phyloP scores from a whole-genome alignment of 2,113 vertebrate species.

The Gavialis gangeticus region DNA sequence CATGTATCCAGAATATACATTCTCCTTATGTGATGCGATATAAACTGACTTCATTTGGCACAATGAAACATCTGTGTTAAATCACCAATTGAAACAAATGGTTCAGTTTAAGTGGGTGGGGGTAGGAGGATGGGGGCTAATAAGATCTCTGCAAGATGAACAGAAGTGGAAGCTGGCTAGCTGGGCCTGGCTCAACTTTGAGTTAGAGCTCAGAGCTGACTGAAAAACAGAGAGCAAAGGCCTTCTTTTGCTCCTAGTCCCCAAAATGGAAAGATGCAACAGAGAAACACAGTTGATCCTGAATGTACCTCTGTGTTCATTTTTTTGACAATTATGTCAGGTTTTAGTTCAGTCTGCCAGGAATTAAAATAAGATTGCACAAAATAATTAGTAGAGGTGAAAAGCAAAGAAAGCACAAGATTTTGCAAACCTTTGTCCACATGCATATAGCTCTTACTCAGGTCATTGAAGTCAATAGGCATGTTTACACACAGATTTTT shows the following conservation, averaged over 20 bases:
- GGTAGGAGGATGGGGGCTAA: background rate
- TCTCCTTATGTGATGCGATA: background rate
- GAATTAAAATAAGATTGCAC: slow-evolving; percentile 56
- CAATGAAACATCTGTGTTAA: background rate
- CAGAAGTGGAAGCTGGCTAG: background rate
- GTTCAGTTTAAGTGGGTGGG: background rate
- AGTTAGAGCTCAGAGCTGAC: background rate
- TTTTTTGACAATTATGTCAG: slow-evolving; percentile 44
- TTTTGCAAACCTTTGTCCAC: slow-evolving; percentile 43
- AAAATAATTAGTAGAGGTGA: slow-evolving; percentile 24
- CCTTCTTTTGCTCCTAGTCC: background rate
- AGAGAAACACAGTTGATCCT: background rate
- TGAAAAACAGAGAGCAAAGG: background rate
- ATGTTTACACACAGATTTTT: too few relatives aligned
- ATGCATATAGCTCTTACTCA: background rate
- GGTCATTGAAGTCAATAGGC: background rate
- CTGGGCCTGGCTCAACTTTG: slow-evolving; percentile 17
- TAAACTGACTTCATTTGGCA: background rate
- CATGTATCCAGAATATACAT: background rate
- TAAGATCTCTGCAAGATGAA: background rate
- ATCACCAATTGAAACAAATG: slow-evolving; percentile 9
- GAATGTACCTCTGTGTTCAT: background rate
- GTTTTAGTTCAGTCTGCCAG: slow-evolving; percentile 30
- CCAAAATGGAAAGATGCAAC: background rate
- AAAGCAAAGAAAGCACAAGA: slow-evolving; percentile 30